Conservation (phyloP, 2,888 invertebrate genomes). For the Philhelius pedissequus region DNA sequence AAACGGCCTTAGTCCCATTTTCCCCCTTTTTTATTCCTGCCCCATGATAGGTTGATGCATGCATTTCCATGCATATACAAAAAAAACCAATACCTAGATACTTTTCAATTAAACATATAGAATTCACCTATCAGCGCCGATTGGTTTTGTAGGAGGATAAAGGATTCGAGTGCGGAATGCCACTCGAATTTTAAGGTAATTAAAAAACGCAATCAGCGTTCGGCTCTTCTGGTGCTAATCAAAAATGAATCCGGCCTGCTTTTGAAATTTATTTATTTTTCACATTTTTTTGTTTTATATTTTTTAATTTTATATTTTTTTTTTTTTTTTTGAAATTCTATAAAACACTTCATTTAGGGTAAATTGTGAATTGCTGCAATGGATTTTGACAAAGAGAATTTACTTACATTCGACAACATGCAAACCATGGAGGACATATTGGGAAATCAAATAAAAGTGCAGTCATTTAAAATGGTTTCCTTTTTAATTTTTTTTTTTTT, state of each 20-base stretch:
- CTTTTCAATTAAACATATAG: constrained; percentile 40
- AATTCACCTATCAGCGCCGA: neutral
- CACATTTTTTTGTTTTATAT: neutral
- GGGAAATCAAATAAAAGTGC: too few species aligned
- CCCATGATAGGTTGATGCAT: too few species aligned
- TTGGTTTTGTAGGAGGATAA: neutral
- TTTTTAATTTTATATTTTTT: neutral
- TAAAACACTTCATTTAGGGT: neutral
- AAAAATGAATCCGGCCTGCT: constrained; percentile 38
- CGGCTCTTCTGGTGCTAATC: constrained; percentile 36
- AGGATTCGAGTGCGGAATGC: neutral
- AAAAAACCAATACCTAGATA: neutral
- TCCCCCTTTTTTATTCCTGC: neutral
- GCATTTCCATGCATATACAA: neutral
- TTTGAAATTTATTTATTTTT: constrained; percentile 14
- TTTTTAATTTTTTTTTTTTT: too few species aligned
- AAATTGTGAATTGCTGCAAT: neutral
- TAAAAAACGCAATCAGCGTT: constrained; percentile 64
- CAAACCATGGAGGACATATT: too few species aligned
- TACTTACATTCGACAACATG: too few species aligned
- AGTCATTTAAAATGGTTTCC: too few species aligned
- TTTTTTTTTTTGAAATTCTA: neutral
- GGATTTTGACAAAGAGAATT: neutral
- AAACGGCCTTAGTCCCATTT: neutral
- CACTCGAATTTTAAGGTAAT: constrained; percentile 56